Conservation (phyloP, 2,797 vertebrate species). For the Nasua narica region DNA sequence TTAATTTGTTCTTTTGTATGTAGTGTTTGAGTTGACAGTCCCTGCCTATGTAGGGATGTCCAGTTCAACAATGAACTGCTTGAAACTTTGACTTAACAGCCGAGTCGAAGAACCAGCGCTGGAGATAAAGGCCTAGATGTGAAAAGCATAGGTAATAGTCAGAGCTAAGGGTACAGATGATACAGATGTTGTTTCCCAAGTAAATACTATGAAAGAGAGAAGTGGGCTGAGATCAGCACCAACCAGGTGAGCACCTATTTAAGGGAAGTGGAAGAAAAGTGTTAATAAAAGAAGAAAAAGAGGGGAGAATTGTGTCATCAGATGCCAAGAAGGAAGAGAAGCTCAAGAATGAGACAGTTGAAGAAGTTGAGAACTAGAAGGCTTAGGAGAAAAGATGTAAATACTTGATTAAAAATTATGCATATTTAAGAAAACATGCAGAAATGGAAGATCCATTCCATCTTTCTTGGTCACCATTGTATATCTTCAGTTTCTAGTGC, state of each 20-base stretch:
- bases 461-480: neutral
- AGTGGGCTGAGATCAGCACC: neutral
- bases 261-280: neutral
- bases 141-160: neutral
- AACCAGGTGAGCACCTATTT: neutral
- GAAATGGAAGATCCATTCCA: neutral
- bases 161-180: neutral
- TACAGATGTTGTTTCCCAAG: neutral
- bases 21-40: neutral
- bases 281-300: neutral
- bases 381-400: neutral
- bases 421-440: neutral
- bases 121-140: neutral
- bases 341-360: neutral
- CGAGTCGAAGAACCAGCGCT: neutral
- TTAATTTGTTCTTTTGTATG: neutral
- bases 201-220: neutral
- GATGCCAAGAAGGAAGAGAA: neutral
- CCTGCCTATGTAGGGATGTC: neutral
- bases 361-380: neutral
- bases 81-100: neutral
- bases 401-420: neutral
- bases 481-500: neutral
- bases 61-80: neutral
- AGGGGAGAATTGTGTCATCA: neutral